Evolutionary conservation across 2,113 vertebrate species (phyloP), one percentile per base, ranked within the genome.

Genomic region (Tenebrosternarchus preto): DNA sequence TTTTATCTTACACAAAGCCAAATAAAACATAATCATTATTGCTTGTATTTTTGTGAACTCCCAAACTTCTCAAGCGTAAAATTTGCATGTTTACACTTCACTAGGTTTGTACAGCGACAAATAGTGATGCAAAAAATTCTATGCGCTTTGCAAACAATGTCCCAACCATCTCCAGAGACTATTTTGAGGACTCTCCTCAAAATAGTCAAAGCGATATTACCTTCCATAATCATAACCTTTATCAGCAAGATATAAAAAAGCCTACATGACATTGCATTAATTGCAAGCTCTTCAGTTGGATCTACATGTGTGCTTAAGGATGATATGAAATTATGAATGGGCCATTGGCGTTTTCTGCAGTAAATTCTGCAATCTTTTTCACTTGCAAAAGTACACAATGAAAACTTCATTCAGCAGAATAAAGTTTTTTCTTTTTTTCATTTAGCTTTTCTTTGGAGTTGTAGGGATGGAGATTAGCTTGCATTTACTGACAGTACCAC

Each of bases 281-380:
- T 82, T 77, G 84, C 61, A 80, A 80, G 56, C 77, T n/a, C 31
- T 69, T 80, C 53, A 29, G 24, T 8, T 17, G 64, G 43, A 84
- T 55, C 79, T 75, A 67, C 73, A 25, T 63, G 46, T 29, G 36
- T 71, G 63, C 31, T 57, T 66, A 36, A 69, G 27, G 39, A 68
- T 72, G 71, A 50, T 64, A 80, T 59, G 29, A 80, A 15, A 80
- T 80, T 72, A 80, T 64, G 33, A 80, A 78, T 59, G 71, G 20
- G 19, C 33, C 5, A 57, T 1, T 75, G 75, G 64, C 53, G 43
- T 36, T 75, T 72, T 80, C 22, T 70, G 70, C 19, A 76, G 66
- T 73, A 73, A 82, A 76, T 36, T 82, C 57, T 64, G 72, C 46
- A 76, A 66, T 82, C 50, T 61, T 80, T 82, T 60, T 57, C 22